Evolutionary conservation across 1,140 invertebrate genomes (phyloP).

Genomic region (Drosophila tropicalis): DNA sequence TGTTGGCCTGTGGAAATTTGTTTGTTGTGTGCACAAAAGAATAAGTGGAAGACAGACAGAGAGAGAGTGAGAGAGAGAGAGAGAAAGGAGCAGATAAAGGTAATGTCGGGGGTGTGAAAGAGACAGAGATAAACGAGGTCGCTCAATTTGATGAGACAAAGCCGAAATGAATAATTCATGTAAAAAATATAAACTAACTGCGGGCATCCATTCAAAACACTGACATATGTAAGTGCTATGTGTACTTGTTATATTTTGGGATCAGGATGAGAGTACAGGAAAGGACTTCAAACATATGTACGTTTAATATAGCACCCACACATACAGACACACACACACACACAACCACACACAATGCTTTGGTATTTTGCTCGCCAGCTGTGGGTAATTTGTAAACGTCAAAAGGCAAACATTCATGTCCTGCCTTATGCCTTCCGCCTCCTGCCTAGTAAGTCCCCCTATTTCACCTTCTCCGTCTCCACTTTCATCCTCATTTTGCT

Average conservation of each 20-base stretch:
- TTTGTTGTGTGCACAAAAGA: constrained; percentile 49
- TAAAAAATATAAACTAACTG: constrained; percentile 66
- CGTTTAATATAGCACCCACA: constrained; percentile 73
- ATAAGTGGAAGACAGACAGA: neutral
- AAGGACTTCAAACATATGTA: constrained; percentile 67
- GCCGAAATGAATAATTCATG: constrained; percentile 71
- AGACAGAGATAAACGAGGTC: constrained; percentile 65
- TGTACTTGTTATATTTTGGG: constrained; percentile 64
- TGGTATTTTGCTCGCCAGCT: constrained; percentile 70
- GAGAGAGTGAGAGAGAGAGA: neutral
- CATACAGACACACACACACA: constrained; percentile 26
- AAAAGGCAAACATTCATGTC: constrained; percentile 76
- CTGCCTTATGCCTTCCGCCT: constrained; percentile 39
- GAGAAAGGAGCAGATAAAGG: neutral
- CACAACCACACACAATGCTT: constrained; percentile 43
- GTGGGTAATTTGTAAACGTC: constrained; percentile 80
- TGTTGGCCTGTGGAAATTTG: constrained; percentile 59
- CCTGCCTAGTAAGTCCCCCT: constrained; percentile 3
- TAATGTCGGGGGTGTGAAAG: constrained; percentile 37
- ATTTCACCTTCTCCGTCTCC: neutral
- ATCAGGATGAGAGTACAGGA: neutral
- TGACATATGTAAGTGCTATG: constrained; percentile 62
- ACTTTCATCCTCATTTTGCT: neutral
- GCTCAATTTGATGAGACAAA: constrained; percentile 75
- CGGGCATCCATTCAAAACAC: constrained; percentile 37